Conservation (phyloP, 2,113 vertebrate genomes). For the Erpornis zantholeuca region DNA sequence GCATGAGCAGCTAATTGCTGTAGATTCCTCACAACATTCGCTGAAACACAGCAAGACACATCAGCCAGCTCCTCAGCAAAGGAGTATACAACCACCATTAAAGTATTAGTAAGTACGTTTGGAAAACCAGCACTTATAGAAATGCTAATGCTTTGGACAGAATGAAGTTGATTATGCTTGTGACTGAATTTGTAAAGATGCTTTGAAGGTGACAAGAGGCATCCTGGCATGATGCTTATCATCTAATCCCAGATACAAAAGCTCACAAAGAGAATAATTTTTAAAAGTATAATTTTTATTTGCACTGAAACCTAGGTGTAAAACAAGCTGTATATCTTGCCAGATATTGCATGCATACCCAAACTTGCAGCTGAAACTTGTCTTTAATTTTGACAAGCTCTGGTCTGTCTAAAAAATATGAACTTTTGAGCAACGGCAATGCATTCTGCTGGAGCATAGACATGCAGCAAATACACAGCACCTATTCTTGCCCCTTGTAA, state of each 20-base stretch:
- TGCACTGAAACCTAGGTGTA: background rate
- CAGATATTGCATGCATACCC: background rate
- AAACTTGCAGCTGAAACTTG: background rate
- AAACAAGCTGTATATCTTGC: background rate
- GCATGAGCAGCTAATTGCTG: constrained; percentile 71
- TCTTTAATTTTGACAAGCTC: background rate
- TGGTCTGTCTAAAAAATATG: background rate
- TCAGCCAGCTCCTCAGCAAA: constrained; percentile 1
- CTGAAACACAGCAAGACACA: constrained; percentile 59
- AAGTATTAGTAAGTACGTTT: background rate
- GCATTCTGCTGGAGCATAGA: background rate
- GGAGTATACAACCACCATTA: constrained; percentile 26
- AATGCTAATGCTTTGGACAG: background rate
- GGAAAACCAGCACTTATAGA: background rate
- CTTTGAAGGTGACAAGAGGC: constrained; percentile 21
- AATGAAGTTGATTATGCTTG: background rate
- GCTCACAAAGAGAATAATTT: background rate
- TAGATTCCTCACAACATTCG: constrained; percentile 47
- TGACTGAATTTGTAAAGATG: constrained; percentile 4
- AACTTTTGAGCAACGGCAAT: background rate
- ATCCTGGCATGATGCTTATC: background rate
- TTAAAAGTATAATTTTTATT: background rate
- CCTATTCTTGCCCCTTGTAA: background rate
- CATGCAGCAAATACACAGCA: background rate
- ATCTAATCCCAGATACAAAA: background rate